These are phyloP conservation scores for Punctoribates punctum DNA, from an alignment of 2,888 invertebrate genomes.

Conservation along the genomic window DNA sequence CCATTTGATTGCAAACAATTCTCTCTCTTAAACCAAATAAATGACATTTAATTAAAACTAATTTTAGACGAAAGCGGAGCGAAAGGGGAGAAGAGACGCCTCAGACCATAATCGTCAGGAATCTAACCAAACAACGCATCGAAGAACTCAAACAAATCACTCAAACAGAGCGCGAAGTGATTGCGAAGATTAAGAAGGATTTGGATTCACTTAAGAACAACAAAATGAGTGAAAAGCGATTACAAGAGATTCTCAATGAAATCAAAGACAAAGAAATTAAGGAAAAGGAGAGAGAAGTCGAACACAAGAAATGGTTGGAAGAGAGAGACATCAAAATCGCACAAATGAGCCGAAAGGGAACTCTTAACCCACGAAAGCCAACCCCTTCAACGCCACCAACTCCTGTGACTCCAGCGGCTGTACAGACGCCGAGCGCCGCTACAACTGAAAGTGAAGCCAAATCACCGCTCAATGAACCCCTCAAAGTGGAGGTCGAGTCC, in stretches of 20 bases:
- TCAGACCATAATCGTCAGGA: constrained; percentile 71
- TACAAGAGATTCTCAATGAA: constrained; percentile 69
- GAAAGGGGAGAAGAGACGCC: constrained; percentile 66
- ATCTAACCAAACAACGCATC: constrained; percentile 71
- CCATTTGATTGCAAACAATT: too few species aligned
- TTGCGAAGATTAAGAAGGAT: constrained; percentile 64
- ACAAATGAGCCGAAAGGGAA: constrained; percentile 27
- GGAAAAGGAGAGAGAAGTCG: constrained; percentile 65
- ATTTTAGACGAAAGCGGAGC: constrained; percentile 61
- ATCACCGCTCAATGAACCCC: constrained; percentile 28
- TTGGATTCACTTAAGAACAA: constrained; percentile 60
- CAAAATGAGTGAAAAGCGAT: constrained; percentile 64
- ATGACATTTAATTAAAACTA: constrained; percentile 20
- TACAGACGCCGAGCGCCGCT: background rate
- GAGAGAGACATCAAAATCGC: constrained; percentile 59
- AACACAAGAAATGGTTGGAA: constrained; percentile 63
- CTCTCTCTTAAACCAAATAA: too few species aligned
- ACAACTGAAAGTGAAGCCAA: background rate
- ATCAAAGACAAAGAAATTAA: constrained; percentile 66
- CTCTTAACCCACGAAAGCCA: constrained; percentile 12
- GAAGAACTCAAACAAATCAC: constrained; percentile 70
- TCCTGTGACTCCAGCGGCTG: constrained; percentile 2
- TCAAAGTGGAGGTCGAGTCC: constrained; percentile 18
- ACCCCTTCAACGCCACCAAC: background rate
- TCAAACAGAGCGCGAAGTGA: constrained; percentile 19